Evolutionary conservation across 2,797 vertebrate genomes (phyloP), one percentile per base, ranked within the genome.

Genomic region (Synanceia verrucosa): DNA sequence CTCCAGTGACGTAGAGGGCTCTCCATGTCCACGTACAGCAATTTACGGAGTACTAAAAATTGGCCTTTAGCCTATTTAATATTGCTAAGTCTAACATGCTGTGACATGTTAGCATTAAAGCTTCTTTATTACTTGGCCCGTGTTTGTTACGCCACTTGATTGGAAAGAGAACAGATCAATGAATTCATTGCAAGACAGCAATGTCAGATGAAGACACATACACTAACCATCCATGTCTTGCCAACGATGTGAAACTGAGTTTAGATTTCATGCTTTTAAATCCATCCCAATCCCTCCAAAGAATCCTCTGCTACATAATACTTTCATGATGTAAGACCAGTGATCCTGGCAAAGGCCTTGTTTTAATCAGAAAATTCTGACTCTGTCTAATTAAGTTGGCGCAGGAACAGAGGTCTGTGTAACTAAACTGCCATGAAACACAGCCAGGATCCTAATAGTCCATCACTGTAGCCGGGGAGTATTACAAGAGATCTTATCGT

Each of bases 331-430:
- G 65, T 72, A 76, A 88, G 70, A 75, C 55, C 31, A 14, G 70
- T 29, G 50, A 67, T 81, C 78, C 80, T 79, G 74, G 64, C 82
- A 57, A 37, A 37, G 55, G 56, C 65, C 85, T 79, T 76, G 26
- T 85, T 87, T 82, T 84, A 80, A 90, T 90, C 82, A 83, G 76
- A 84, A 83, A 81, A 81, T 61, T 86, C 76, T 67, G 77, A 79
- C 73, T 86, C 66, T 7, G 58, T 64, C 79, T 79, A 86, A 86
- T 86, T 79, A 81, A 48, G 51, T 52, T 84, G 84, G 81, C 82
- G 65, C 48, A 51, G 55, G 69, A 90, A 86, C 65, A 82, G 68
- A 84, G 65, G 53, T 74, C 59, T 71, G 61, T 66, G 59, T 65
- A 70, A 47, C 75, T 68, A 63, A 79, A 68, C 53, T 73, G 68